Conservation (phyloP, 2,888 invertebrate species). For the Willowsia nigromaculata region DNA sequence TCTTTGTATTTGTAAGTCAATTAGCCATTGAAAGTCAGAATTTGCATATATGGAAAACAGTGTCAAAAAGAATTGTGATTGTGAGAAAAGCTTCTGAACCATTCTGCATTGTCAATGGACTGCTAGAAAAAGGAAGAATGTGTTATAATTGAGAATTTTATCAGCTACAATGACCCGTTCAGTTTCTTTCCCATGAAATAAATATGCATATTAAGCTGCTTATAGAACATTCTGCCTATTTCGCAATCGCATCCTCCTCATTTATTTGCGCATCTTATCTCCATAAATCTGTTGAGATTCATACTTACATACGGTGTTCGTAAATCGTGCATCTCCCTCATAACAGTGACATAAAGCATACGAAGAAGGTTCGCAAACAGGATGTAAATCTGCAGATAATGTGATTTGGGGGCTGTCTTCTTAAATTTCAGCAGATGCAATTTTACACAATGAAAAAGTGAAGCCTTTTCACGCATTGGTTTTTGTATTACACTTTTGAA, state of each 20-base stretch:
- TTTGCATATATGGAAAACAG: too few relatives aligned
- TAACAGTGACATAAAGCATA: not conserved
- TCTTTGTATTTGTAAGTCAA: not conserved
- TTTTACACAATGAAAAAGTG: too few relatives aligned
- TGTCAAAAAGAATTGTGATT: not conserved
- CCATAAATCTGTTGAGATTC: not conserved
- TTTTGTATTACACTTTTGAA: not conserved
- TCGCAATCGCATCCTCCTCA: not conserved
- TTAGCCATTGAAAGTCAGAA: not conserved
- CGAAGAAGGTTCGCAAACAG: not conserved
- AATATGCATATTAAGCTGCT: too few relatives aligned
- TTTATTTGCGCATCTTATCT: not conserved
- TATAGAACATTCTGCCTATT: not conserved
- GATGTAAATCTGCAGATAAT: not conserved
- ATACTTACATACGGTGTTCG: not conserved
- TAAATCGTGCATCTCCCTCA: not conserved
- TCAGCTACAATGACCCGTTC: not conserved
- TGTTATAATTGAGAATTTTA: not conserved
- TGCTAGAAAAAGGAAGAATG: not conserved
- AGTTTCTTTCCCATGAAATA: too few relatives aligned
- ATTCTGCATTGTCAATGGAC: not conserved
- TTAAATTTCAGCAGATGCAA: not conserved
- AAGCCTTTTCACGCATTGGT: too few relatives aligned
- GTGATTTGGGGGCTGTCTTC: not conserved
- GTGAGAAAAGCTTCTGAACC: not conserved